phyloP scores from a whole-genome alignment of 1,140 invertebrate species.

The Oppia nitens region DNA sequence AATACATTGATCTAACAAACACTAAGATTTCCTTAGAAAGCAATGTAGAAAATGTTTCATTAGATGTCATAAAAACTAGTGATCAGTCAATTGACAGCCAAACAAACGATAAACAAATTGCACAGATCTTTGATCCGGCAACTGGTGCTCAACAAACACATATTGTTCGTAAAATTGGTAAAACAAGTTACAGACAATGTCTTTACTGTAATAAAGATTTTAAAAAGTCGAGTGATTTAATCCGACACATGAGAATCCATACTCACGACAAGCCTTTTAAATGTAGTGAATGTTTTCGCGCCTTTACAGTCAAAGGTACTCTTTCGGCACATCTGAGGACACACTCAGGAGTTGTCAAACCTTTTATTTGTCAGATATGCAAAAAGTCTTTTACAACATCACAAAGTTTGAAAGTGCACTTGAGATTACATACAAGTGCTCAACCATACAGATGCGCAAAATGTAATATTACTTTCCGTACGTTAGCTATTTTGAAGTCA shows the following conservation, averaged over 20 bases:
- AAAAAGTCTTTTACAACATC: constrained; percentile 40
- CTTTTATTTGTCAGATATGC: constrained; percentile 39
- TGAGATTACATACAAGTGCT: not conserved
- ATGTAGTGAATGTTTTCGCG: not conserved
- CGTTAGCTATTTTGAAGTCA: not conserved
- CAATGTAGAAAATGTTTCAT: not conserved
- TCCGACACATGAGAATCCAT: not conserved
- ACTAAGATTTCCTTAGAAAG: not conserved
- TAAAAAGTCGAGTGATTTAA: not conserved
- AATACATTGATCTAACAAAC: not conserved
- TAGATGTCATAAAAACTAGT: not conserved
- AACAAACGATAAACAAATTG: not conserved
- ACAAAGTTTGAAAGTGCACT: constrained; percentile 24
- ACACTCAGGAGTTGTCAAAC: constrained; percentile 27
- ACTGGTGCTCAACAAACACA: constrained; percentile 30
- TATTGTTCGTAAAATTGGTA: constrained; percentile 35
- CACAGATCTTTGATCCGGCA: constrained; percentile 27
- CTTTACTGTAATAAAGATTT: constrained; percentile 28
- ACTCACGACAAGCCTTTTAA: not conserved
- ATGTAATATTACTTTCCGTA: constrained; percentile 19
- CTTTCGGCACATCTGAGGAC: not conserved
- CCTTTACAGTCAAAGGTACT: not conserved
- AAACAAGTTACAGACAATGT: constrained; percentile 40
- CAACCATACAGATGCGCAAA: constrained; percentile 36
- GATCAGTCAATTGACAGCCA: not conserved